phyloP scores from a whole-genome alignment of 2,113 vertebrate genomes.

The Macaca fascicularis region T2T-MFA8v1.1 NC_088395.1:113370001-113370500 shows the following conservation, averaged over 20 bases:
- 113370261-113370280: not conserved
- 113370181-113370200: not conserved
- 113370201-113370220: not conserved
- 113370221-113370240: not conserved
- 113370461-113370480: not conserved
- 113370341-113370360: not conserved
- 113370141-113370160: not conserved
- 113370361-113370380: not conserved
- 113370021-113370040: too few species aligned
- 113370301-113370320: not conserved
- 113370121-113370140: not conserved
- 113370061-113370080: not conserved
- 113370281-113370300: not conserved
- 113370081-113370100: not conserved
- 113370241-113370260: not conserved
- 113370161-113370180: not conserved
- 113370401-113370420: not conserved
- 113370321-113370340: not conserved
- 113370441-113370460: not conserved
- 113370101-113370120: not conserved
- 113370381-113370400: not conserved
- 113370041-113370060: not conserved
- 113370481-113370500: not conserved
- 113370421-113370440: not conserved
- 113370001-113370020: too few species aligned